Percentiles rank a stretch among this genome's conserved stretches.
Evolutionary conservation across 2,888 invertebrate genomes (phyloP).

Genomic region (Cephus pulcher): DNA sequence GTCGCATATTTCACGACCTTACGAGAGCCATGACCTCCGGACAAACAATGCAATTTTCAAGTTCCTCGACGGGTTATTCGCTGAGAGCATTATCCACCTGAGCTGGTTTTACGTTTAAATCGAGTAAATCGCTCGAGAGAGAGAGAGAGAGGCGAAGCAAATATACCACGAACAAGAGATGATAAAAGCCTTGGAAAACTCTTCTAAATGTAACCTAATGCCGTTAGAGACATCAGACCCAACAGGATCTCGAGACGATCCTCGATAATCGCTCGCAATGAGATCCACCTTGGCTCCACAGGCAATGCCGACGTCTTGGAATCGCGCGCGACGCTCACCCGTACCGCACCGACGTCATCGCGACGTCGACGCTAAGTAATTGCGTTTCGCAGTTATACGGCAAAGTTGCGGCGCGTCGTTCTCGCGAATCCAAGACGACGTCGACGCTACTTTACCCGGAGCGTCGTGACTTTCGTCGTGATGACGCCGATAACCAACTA

Average conservation of each 20-base stretch:
- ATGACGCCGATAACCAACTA: neutral
- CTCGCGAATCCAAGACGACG: neutral
- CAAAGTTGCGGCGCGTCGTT: neutral
- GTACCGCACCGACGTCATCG: neutral
- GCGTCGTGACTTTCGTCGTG: neutral
- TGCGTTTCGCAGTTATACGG: neutral
- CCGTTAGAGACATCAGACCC: neutral
- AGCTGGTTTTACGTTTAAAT: neutral
- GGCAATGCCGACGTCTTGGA: neutral
- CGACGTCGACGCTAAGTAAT: neutral
- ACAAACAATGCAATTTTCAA: slow-evolving; percentile 42
- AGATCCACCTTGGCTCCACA: neutral
- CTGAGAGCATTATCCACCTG: neutral
- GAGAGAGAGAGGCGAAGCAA: neutral
- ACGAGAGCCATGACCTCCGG: slow-evolving; percentile 53
- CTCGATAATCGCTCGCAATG: neutral
- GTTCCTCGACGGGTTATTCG: neutral
- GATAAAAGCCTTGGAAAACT: neutral
- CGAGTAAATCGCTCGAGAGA: neutral
- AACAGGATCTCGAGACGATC: neutral
- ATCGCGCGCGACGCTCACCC: slow-evolving; percentile 3
- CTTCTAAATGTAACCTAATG: neutral
- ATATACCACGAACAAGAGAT: neutral
- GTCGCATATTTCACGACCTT: slow-evolving; percentile 51
- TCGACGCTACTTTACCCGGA: neutral